Base-by-base conservation (phyloP, 53 echinoderm and acorn worm species). In the Holothuria leucospilota region DNA sequence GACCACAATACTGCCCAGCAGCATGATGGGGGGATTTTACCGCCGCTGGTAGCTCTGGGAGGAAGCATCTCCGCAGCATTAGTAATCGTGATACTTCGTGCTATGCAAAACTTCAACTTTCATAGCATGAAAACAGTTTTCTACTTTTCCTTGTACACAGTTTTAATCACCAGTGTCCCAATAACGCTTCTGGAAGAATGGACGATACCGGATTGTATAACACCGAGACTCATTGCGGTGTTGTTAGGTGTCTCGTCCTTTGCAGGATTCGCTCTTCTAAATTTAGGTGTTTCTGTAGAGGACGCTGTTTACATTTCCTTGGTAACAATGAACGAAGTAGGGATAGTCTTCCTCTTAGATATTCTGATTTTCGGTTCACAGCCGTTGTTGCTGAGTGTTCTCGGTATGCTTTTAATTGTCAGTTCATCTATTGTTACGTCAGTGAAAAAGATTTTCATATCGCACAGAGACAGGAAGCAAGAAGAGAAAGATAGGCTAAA, bases 251-350 rank as follows among this genome's bases (percentile, higher is more conserved):
- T 46, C 51, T 51, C 52, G 23, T 46, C 75, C 15, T 75, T 75
- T 12, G 46, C 12, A 0, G 75, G 75, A 6, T 75, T 51, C 51
- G 49, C 28, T 14, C 75, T 75, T 16, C 51, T 75, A 2, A 75
- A 75, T 27, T 28, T 75, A 20, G 75, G 25, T 52, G 75, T 75
- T 26, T 75, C 75, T 0, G 51, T 75, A 10, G 75, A 75, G 53
- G 75, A 75, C 51, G 75, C 51, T 21, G 51, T 75, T 49, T 75
- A 75, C 13, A 41, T 75, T 75, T 75, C 75, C 49, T 75, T 75
- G 75, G 75, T 75, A 52, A 75, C 75, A 25, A 75, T 75, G 75
- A 75, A 75, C 13, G 75, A 75, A 28, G 75, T 75, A 49, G 49
- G 52, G 51, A 75, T 75, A 11, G 28, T 75, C n/a, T 75, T 75